Evolutionary conservation across 2,113 vertebrate genomes (phyloP), one percentile per base, ranked within the genome.

Genomic region (Labeo catla): DNA sequence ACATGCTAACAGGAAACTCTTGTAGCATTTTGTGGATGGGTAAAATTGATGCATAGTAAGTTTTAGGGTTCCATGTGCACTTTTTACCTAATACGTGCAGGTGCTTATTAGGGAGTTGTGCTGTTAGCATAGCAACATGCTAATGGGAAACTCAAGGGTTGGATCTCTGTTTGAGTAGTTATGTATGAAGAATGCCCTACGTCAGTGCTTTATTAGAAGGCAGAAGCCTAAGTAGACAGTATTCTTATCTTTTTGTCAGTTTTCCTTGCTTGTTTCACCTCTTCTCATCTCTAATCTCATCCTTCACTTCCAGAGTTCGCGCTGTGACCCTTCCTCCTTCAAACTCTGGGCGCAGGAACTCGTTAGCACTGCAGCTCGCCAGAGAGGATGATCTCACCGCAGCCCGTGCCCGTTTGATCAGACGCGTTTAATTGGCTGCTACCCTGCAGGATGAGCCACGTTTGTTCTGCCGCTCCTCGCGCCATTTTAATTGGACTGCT

Each of bases 401-500:
- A 19, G 74, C 80, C 78, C 52, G 23, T 66, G 65, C 76, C 16
- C 63, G 77, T 85, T 86, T 84, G 86, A 88, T 88, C 88, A 76
- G 74, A 39, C 4, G 43, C 52, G 34, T 86, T 81, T 90, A 89
- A 90, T 89, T 89, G 86, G 87, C 83, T 63, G 50, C 45, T 86
- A 39, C 70, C 66, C 88, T 72, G 82, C 79, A 78, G 88, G 77
- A 88, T 50, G 36, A 36, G 28, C 28, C n/a, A 12, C 68, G 12
- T 77, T 84, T 82, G 84, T 84, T 88, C 76, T 73, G 28, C 23
- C n/a, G 28, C 57, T 73, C 36, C 76, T 85, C 45, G 43, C 39
- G 4, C 52, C 13, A 6, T 73, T 86, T 88, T 87, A 89, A 90
- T 90, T 88, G 86, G 89, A 85, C 50, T 5, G 23, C 50, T 66